Evolutionary conservation across 2,113 vertebrate genomes (phyloP), one percentile per base, ranked within the genome.

Genomic region (Nerophis lumbriciformis): DNA sequence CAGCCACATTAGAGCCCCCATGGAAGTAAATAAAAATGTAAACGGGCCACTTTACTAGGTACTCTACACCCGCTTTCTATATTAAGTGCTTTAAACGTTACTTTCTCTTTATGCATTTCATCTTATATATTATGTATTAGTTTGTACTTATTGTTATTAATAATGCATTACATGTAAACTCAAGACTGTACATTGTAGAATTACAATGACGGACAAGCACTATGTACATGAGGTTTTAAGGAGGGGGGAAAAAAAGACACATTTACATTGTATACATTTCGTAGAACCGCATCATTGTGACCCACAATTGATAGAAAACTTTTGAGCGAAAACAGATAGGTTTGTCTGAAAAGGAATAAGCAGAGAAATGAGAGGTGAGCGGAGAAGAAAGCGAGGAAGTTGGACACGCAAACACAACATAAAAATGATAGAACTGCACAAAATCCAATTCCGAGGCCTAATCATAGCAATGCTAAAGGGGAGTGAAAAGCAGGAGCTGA

Each of bases 371-470:
- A 47, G 53, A 62, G 8, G 1, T 53, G 61, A 53, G 51, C 28
- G 11, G 28, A 53, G 59, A 66, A 38, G 1, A 10, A 10, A 55
- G 36, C 49, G 48, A 42, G 37, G 8, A 15, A 14, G 36, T 37
- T 55, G 12, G 47, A 38, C 49, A 13, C 63, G 61, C 71, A 78
- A 78, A 83, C 69, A 76, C 66, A 78, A 70, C 63, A 82, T 58
- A 64, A 67, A 71, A 78, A 76, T 69, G 68, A 79, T 63, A 65
- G 64, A 71, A 59, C 9, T 47, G 36, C 59, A 38, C 59, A 66
- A 48, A 86, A 73, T 85, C 73, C 74, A 81, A 81, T 85, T 88
- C 71, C 59, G 62, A 73, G 71, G 50, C 66, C 54, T 78, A 80
- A 83, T 83, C 68, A 76, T 64, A 66, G 61, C 62, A 35, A 50